Conservation (phyloP, 2,888 invertebrate genomes). For the Eupithecia dodoneata region DNA sequence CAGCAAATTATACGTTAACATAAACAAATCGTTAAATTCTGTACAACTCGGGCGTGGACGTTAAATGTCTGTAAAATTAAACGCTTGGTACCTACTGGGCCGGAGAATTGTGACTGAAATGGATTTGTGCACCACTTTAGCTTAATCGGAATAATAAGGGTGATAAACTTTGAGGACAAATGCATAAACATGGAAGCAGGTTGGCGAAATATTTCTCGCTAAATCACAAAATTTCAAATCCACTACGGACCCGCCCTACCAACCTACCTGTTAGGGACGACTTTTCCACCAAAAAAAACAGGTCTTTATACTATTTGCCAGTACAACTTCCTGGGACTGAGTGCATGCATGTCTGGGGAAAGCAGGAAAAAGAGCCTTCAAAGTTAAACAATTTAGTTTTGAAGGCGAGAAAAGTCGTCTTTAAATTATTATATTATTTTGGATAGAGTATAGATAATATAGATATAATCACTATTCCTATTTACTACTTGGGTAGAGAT, state of each 20-base stretch:
- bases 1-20: constrained; percentile 42
- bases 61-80: constrained; percentile 30
- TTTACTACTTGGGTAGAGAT: neutral
- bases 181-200: neutral
- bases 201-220: neutral
- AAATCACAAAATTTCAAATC: neutral
- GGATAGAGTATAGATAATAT: too few species aligned
- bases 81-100: constrained; percentile 29
- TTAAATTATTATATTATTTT: too few species aligned
- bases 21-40: constrained; percentile 45
- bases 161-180: constrained; percentile 3
- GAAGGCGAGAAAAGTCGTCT: too few species aligned
- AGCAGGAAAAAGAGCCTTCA: too few species aligned
- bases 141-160: constrained; percentile 7
- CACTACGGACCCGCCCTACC: neutral
- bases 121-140: constrained; percentile 28
- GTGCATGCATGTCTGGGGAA: too few species aligned
- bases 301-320: neutral
- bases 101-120: constrained; percentile 30
- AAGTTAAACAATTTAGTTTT: too few species aligned
- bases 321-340: neutral
- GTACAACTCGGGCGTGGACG: constrained; percentile 28
- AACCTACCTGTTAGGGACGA: too few species aligned
- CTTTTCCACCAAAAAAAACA: too few species aligned
- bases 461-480: too few species aligned